Conservation (phyloP, 2,797 vertebrate species). For the Mycteria americana region DNA sequence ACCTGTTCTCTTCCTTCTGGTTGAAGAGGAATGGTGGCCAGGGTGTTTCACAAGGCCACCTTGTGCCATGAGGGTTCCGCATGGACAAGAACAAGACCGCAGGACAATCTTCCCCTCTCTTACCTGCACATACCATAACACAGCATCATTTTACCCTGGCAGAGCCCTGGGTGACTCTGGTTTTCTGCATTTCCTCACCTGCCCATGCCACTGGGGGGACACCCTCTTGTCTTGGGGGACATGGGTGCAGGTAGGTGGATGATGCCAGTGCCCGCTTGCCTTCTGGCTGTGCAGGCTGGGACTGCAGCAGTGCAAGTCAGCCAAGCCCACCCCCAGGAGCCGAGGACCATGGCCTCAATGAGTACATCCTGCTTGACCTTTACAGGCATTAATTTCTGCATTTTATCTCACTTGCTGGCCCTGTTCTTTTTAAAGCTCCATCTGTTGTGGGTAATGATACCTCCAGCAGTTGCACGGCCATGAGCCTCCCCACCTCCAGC, state of each 20-base stretch:
- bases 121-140: fast-evolving
- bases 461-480: fast-evolving
- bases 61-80: not conserved
- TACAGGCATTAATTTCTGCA: not conserved
- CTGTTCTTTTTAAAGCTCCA: not conserved
- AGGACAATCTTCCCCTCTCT: not conserved
- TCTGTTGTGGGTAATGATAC: not conserved
- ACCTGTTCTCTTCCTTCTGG: not conserved
- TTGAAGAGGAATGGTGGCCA: fast-evolving
- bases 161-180: not conserved
- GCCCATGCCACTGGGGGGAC: not conserved
- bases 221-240: not conserved
- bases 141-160: not conserved
- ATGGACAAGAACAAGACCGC: not conserved
- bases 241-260: not conserved
- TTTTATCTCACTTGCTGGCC: not conserved
- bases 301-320: not conserved
- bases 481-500: not conserved
- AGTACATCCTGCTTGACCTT: not conserved
- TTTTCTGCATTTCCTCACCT: not conserved
- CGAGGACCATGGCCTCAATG: fast-evolving
- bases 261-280: not conserved
- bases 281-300: not conserved
- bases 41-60: not conserved
- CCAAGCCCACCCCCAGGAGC: not conserved